A percentile compares a stretch with the other conserved stretches of the same genome.
phyloP scores from a whole-genome alignment of 2,113 vertebrate species.

The Andinoacara biseriatus region DNA sequence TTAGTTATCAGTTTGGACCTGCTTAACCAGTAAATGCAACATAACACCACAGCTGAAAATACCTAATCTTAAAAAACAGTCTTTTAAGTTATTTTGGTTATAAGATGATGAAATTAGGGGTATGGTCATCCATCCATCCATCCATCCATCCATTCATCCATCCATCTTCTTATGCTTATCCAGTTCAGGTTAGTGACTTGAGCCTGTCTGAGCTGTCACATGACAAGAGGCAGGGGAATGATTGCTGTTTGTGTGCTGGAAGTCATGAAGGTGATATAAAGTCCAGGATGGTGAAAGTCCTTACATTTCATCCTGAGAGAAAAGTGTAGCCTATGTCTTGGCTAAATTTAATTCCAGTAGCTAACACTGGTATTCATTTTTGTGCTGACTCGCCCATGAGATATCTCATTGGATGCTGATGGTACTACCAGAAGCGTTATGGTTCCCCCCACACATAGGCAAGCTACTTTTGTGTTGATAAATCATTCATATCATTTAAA shows the following conservation, averaged over 20 bases:
- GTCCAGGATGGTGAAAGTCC: background rate
- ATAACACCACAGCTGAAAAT: background rate
- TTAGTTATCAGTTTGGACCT: background rate
- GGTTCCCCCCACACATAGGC: background rate
- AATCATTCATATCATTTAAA: background rate
- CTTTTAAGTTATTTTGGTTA: background rate
- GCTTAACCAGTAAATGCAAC: background rate
- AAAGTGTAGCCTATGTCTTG: background rate
- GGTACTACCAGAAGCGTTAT: background rate
- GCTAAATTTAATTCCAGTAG: background rate
- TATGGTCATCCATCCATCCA: background rate
- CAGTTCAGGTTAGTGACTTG: background rate
- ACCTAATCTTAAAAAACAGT: background rate
- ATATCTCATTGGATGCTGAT: background rate
- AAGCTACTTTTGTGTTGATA: too few relatives aligned
- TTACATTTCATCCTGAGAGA: background rate
- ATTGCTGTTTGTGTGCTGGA: background rate
- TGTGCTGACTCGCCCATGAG: background rate
- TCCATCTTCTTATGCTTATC: background rate
- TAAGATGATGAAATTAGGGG: background rate
- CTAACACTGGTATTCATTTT: background rate
- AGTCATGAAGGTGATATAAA: background rate
- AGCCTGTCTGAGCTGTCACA: background rate
- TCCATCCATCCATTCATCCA: accelerated
- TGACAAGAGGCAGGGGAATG: background rate